Percentiles rank a stretch among this genome's conserved stretches.
Evolutionary conservation across 2,888 invertebrate species (phyloP).

Genomic region (Danaus chrysippus): DNA sequence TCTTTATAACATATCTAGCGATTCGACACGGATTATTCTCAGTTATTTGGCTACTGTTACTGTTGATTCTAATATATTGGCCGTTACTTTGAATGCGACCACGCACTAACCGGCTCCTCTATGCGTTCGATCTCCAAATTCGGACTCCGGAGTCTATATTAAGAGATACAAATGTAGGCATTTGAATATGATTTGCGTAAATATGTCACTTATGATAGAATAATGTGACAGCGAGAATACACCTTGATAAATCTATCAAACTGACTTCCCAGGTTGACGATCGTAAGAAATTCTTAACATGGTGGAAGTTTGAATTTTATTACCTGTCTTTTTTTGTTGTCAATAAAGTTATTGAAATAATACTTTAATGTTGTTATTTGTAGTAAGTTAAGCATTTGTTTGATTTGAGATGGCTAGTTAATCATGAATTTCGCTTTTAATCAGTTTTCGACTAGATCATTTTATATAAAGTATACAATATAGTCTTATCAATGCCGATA

Average conservation of each 20-base stretch:
- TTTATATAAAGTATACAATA: constrained; percentile 7
- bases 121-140: constrained; percentile 25
- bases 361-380: background rate
- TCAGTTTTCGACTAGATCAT: background rate
- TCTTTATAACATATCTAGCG: constrained; percentile 50
- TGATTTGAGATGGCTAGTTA: background rate
- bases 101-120: constrained; percentile 9
- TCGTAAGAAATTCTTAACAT: constrained; percentile 2
- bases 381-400: background rate
- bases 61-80: constrained; percentile 70
- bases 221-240: constrained; percentile 31
- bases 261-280: background rate
- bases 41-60: constrained; percentile 66
- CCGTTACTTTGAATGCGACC: constrained; percentile 37
- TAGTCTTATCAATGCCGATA: constrained; percentile 28
- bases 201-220: constrained; percentile 40
- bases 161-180: constrained; percentile 38
- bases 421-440: no score
- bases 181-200: constrained; percentile 62
- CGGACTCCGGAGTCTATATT: constrained; percentile 35
- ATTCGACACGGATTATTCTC: constrained; percentile 70
- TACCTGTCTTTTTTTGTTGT: background rate
- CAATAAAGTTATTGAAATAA: background rate
- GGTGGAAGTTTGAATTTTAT: constrained; percentile 2
- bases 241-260: constrained; percentile 31